Percentiles rank a stretch among this genome's conserved stretches.
phyloP scores from a whole-genome alignment of 2,797 vertebrate species.

The Notamacropus eugenii region DNA sequence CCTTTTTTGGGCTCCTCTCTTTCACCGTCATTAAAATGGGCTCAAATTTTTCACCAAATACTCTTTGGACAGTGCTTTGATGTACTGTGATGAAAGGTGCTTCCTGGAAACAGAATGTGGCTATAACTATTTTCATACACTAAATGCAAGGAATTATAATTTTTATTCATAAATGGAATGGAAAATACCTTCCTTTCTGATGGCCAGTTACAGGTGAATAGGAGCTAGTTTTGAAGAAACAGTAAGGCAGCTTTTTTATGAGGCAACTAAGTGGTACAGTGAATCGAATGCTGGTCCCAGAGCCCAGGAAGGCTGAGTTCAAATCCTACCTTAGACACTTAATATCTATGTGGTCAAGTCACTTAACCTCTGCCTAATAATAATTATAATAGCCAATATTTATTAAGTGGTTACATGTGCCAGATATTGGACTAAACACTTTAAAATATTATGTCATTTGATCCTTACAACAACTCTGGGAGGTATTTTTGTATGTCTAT shows the following conservation, averaged over 20 bases:
- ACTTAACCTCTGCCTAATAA: not conserved
- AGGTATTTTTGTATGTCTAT: too few relatives aligned
- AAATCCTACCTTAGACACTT: not conserved
- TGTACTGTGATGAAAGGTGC: slow-evolving; percentile 6
- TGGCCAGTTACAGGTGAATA: not conserved
- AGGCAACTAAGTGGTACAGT: not conserved
- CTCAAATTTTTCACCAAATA: slow-evolving; percentile 35
- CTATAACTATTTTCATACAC: not conserved
- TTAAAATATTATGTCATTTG: not conserved
- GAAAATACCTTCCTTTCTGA: not conserved
- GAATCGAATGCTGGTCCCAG: not conserved
- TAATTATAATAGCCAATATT: not conserved
- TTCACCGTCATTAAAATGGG: not conserved
- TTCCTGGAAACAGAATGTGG: slow-evolving; percentile 24
- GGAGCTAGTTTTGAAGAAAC: not conserved
- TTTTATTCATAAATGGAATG: not conserved
- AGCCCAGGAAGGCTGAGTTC: not conserved
- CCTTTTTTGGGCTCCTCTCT: not conserved
- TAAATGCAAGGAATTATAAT: not conserved
- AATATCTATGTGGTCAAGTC: not conserved
- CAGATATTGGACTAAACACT: not conserved
- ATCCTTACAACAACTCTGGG: too few relatives aligned
- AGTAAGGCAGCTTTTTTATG: not conserved
- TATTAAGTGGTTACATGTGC: not conserved
- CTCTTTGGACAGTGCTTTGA: slow-evolving; percentile 26